Percentiles rank a stretch among this genome's conserved stretches.
Conservation (phyloP, 1,140 invertebrate species). For the Coelopa frigida region DNA sequence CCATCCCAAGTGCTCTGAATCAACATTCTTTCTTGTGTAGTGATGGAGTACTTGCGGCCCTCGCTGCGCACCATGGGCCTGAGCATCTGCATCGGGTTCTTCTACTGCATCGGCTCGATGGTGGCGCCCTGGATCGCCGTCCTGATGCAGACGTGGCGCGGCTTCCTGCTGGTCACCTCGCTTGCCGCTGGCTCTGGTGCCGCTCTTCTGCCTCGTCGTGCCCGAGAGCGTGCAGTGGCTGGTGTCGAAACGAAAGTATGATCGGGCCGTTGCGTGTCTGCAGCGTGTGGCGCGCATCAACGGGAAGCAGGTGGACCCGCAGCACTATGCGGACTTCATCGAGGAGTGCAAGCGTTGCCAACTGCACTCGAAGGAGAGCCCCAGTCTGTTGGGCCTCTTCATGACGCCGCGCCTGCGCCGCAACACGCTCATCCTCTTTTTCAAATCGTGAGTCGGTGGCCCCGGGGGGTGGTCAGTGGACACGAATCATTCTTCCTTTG, state of each 20-base stretch:
- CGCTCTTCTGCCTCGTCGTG: slow-evolving; percentile 45
- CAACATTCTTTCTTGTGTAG: slow-evolving; percentile 26
- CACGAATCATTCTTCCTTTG: slow-evolving; percentile 6
- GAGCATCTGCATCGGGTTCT: slow-evolving; percentile 51
- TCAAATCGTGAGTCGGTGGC: slow-evolving; percentile 48
- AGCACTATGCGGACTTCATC: slow-evolving; percentile 18
- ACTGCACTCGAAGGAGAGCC: slow-evolving; percentile 16
- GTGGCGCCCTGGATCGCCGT: slow-evolving; percentile 50
- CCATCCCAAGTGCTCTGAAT: too few species aligned
- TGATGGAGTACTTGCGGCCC: slow-evolving; percentile 52
- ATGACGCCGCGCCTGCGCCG: slow-evolving; percentile 46
- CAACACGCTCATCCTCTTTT: slow-evolving; percentile 47
- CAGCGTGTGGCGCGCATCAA: slow-evolving; percentile 49
- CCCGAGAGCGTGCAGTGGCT: slow-evolving; percentile 55
- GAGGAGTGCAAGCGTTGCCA: slow-evolving; percentile 42
- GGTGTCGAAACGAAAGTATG: slow-evolving; percentile 47
- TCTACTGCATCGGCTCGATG: slow-evolving; percentile 49
- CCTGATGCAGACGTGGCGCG: slow-evolving; percentile 44
- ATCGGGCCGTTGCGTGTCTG: slow-evolving; percentile 48
- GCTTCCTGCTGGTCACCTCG: slow-evolving; percentile 45
- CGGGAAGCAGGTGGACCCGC: slow-evolving; percentile 31
- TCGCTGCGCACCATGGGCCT: slow-evolving; percentile 49
- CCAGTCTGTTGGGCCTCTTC: slow-evolving; percentile 32
- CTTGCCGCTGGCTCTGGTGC: slow-evolving; percentile 44
- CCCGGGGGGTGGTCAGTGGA: not conserved